These are phyloP conservation scores for Cynodonichthys magdalenae DNA, from an alignment of 2,797 vertebrate species.

Conservation along the genomic window DNA sequence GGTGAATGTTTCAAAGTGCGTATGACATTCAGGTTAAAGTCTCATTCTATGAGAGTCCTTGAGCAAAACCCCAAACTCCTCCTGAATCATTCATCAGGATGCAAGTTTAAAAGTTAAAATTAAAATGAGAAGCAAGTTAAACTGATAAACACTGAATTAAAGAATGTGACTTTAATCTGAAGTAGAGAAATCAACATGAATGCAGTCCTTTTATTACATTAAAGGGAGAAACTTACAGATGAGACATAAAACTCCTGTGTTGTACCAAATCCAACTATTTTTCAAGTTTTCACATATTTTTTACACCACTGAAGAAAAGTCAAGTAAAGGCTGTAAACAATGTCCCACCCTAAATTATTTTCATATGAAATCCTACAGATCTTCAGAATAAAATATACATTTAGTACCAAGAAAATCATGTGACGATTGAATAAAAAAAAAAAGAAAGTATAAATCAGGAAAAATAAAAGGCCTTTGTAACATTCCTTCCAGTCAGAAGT, in stretches of 20 bases:
- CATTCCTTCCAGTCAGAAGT: constrained; percentile 39
- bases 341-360: constrained; percentile 1
- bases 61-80: no score
- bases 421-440: constrained; percentile 10
- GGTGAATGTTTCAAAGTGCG: constrained; percentile 26
- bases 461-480: constrained; percentile 26
- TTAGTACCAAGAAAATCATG: constrained; percentile 32
- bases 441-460: constrained; percentile 13
- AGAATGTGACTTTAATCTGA: no score
- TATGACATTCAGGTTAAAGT: no score
- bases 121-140: no score
- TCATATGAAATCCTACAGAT: background rate
- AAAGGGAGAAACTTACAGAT: background rate
- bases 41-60: no score
- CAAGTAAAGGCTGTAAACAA: constrained; percentile 40
- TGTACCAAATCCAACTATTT: constrained; percentile 18
- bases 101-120: no score
- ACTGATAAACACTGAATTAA: no score
- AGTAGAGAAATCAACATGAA: no score
- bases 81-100: no score
- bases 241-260: background rate
- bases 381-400: constrained; percentile 16
- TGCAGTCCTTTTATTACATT: background rate
- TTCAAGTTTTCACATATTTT: constrained; percentile 36
- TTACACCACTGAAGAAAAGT: constrained; percentile 35